Evolutionary conservation across 2,888 invertebrate species (phyloP).

Genomic region (Drosophila ustulata): DNA sequence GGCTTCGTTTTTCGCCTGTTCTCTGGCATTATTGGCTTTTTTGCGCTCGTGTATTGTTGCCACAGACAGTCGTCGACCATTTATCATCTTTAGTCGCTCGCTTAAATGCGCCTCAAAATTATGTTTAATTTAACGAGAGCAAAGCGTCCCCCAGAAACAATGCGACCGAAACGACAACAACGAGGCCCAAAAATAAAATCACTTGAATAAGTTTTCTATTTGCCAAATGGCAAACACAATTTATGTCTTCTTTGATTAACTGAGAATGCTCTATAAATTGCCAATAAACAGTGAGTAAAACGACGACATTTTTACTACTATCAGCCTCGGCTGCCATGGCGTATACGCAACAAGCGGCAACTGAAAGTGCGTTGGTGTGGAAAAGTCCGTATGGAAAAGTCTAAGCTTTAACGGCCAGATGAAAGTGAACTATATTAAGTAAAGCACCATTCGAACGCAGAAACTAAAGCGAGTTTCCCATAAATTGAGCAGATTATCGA

Average conservation of each 20-base stretch:
- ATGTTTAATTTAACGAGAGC: constrained; percentile 57
- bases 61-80: constrained; percentile 51
- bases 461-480: no score
- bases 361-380: not conserved
- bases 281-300: constrained; percentile 10
- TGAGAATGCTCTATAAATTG: constrained; percentile 29
- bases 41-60: constrained; percentile 30
- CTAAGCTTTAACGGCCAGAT: no score
- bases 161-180: not conserved
- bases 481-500: no score
- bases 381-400: not conserved
- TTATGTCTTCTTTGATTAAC: constrained; percentile 43
- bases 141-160: not conserved
- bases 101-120: constrained; percentile 63
- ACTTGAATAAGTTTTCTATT: constrained; percentile 20
- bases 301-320: not conserved
- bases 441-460: no score
- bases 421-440: no score
- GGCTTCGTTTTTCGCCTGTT: not conserved
- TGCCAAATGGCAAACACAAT: constrained; percentile 17
- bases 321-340: constrained; percentile 14
- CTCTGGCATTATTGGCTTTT: constrained; percentile 49
- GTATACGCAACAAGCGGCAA: constrained; percentile 36
- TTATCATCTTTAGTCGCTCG: constrained; percentile 69
- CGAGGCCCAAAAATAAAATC: constrained; percentile 1